These are phyloP conservation scores for Allophyes oxyacanthae DNA, from an alignment of 2,888 invertebrate genomes.

Conservation along the genomic window DNA sequence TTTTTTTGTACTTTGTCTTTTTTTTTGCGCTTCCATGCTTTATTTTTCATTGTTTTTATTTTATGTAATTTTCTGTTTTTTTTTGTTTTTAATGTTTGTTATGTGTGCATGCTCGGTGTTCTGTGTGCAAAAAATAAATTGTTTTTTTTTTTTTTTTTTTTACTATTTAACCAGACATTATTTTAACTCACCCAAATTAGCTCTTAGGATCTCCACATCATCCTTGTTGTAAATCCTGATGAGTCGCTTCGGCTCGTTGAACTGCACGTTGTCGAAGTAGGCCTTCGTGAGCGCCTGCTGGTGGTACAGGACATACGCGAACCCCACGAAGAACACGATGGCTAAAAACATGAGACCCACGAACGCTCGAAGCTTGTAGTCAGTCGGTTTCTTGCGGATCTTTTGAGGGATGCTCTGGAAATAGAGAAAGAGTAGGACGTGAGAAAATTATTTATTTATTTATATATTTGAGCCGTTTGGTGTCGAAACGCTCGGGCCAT, in stretches of 20 bases:
- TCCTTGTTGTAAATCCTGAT: slow-evolving; percentile 93
- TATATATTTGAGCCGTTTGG: too few relatives aligned
- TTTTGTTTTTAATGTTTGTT: too few relatives aligned
- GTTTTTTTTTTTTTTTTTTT: too few relatives aligned
- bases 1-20: too few relatives aligned
- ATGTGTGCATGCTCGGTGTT: too few relatives aligned
- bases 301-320: slow-evolving; percentile 95
- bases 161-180: too few relatives aligned
- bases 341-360: slow-evolving; percentile 94
- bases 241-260: slow-evolving; percentile 93
- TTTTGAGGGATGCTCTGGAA: slow-evolving; percentile 93
- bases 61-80: too few relatives aligned
- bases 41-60: too few relatives aligned
- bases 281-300: slow-evolving; percentile 94
- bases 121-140: too few relatives aligned
- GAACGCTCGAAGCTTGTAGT: slow-evolving; percentile 94
- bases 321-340: slow-evolving; percentile 94
- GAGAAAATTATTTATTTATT: background rate
- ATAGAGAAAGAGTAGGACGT: background rate
- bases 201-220: slow-evolving; percentile 92
- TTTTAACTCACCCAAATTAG: slow-evolving; percentile 90
- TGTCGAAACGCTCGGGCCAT: too few relatives aligned
- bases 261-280: slow-evolving; percentile 95
- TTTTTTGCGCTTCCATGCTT: too few relatives aligned
- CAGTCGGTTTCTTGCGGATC: slow-evolving; percentile 92